These are phyloP conservation scores for Antheraea assamensis DNA, from an alignment of 2,888 invertebrate species.

Conservation along the genomic window DNA sequence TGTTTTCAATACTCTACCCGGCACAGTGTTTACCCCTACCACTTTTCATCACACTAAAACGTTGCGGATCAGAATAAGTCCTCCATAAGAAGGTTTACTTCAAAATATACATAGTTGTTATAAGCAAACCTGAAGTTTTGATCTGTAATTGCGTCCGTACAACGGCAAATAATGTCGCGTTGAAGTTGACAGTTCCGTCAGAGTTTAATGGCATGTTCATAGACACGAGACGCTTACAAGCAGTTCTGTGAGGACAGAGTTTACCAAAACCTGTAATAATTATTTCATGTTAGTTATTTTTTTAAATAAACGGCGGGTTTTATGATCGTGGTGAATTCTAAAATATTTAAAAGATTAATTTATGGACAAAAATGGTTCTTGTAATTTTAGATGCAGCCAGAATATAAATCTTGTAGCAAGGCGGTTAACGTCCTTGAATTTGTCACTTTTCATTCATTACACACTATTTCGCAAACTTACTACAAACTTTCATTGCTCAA, in stretches of 20 bases:
- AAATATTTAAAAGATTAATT: not conserved
- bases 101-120: not conserved
- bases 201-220: conserved; percentile 99
- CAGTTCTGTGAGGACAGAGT: conserved; percentile 98
- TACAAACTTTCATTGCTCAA: no score
- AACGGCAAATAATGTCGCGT: conserved; percentile 98
- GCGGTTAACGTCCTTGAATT: no score
- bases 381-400: not conserved
- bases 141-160: conserved; percentile 97
- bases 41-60: no score
- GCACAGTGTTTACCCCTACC: no score
- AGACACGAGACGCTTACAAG: conserved; percentile 98
- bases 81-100: no score
- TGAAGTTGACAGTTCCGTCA: conserved; percentile 99
- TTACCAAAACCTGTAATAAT: conserved; percentile 93
- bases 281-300: not conserved
- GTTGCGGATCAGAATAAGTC: no score
- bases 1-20: no score
- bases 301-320: not conserved
- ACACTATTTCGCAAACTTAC: no score
- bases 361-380: not conserved
- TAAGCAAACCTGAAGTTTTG: conserved; percentile 88
- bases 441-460: no score
- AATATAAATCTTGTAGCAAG: not conserved
- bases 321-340: not conserved